A percentile compares a stretch with the other conserved stretches of the same genome.
phyloP scores from a whole-genome alignment of 2,113 vertebrate genomes.

The Meles meles region DNA sequence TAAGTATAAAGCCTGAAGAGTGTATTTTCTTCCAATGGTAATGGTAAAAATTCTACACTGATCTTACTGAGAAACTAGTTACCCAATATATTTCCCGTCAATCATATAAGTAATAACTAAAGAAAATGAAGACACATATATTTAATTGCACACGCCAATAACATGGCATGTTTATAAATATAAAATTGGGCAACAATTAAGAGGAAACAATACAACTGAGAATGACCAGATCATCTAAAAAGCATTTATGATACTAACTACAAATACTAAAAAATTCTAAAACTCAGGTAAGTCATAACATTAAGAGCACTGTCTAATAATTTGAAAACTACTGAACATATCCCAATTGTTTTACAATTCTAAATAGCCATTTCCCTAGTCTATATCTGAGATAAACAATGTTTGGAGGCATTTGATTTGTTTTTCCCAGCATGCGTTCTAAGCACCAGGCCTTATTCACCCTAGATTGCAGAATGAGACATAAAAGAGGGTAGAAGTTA shows the following conservation, averaged over 20 bases:
- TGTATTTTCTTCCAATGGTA: not conserved
- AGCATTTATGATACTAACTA: not conserved
- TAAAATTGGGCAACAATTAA: not conserved
- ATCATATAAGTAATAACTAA: not conserved
- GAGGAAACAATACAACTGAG: not conserved
- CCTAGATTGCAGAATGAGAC: not conserved
- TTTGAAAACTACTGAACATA: constrained; percentile 25
- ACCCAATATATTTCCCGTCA: not conserved
- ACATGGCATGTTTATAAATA: not conserved
- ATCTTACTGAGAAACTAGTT: not conserved
- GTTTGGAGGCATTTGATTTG: not conserved
- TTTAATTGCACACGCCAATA: not conserved
- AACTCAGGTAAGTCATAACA: not conserved
- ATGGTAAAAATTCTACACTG: not conserved
- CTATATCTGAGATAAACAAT: not conserved
- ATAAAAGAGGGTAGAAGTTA: not conserved
- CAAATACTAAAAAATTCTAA: too few species aligned
- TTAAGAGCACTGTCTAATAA: not conserved
- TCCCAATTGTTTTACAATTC: not conserved
- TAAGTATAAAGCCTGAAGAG: not conserved
- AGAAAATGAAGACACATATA: not conserved
- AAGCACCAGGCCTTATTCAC: not conserved
- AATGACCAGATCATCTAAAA: not conserved
- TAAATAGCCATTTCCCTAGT: not conserved
- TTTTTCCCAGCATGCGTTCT: not conserved